A percentile compares a stretch with the other conserved stretches of the same genome.
Evolutionary conservation across 2,888 invertebrate species (phyloP).

Genomic region (Dioctria rufipes): DNA sequence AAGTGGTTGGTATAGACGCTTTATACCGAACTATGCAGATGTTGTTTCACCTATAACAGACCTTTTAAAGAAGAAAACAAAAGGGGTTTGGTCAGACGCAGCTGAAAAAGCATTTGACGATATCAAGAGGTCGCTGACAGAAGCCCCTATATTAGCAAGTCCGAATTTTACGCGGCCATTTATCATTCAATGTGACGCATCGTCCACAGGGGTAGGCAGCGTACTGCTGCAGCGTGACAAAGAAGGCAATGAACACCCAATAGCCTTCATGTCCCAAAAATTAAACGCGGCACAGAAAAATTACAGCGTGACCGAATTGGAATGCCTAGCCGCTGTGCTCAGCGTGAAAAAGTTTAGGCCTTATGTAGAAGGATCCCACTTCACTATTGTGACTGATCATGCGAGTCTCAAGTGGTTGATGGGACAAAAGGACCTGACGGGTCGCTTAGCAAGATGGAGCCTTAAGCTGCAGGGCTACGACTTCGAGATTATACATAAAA

Average conservation of each 20-base stretch:
- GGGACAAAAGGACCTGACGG: conserved; percentile 59
- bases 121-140: not conserved
- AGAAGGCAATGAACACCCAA: too few relatives aligned
- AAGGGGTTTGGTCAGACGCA: too few relatives aligned
- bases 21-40: too few relatives aligned
- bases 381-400: not conserved
- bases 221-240: too few relatives aligned
- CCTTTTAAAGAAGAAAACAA: too few relatives aligned
- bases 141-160: not conserved
- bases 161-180: not conserved
- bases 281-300: conserved; percentile 9
- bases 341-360: conserved; percentile 56
- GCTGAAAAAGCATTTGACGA: not conserved
- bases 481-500: conserved; percentile 56
- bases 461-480: conserved; percentile 60
- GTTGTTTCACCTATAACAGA: too few relatives aligned
- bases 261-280: conserved; percentile 37
- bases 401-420: conserved; percentile 61
- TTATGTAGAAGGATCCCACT: conserved; percentile 12
- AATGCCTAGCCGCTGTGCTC: conserved; percentile 54
- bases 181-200: too few relatives aligned
- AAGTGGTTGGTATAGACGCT: too few relatives aligned
- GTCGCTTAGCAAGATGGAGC: conserved; percentile 62
- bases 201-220: too few relatives aligned
- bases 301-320: conserved; percentile 56